phyloP scores from a whole-genome alignment of 2,797 vertebrate genomes.

The Acanthurus lineatus region DNA sequence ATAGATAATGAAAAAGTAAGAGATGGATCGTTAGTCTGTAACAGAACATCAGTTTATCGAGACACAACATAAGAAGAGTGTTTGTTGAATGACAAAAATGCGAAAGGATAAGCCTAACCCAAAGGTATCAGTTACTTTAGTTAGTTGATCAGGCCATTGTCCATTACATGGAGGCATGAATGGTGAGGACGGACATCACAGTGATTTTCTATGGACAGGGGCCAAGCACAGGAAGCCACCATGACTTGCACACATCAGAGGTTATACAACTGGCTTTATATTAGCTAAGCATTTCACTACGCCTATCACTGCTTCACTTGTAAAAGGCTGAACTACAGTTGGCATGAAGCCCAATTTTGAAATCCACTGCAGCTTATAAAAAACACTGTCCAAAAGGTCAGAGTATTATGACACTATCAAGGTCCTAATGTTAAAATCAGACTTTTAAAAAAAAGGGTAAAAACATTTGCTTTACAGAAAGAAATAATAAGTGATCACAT shows the following conservation, averaged over 20 bases:
- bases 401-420: neutral
- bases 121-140: neutral
- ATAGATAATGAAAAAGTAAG: neutral
- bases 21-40: neutral
- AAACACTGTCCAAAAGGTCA: neutral
- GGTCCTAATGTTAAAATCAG: neutral
- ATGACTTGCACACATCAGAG: conserved; percentile 68
- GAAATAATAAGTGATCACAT: too few species aligned
- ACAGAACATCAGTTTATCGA: neutral
- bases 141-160: neutral
- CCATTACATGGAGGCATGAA: conserved; percentile 36
- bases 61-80: neutral
- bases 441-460: too few species aligned
- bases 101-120: conserved; percentile 1
- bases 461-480: too few species aligned
- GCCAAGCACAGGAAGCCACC: conserved; percentile 48
- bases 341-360: conserved; percentile 9
- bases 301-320: neutral
- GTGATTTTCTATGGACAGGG: conserved; percentile 46
- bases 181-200: conserved; percentile 18
- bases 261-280: conserved; percentile 44
- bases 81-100: neutral
- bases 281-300: conserved; percentile 31
- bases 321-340: conserved; percentile 13
- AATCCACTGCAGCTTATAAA: too few species aligned